Evolutionary conservation across 37 sponge, comb jelly and placozoan species (phyloP).

Genomic region (Bolinopsis microptera): DNA sequence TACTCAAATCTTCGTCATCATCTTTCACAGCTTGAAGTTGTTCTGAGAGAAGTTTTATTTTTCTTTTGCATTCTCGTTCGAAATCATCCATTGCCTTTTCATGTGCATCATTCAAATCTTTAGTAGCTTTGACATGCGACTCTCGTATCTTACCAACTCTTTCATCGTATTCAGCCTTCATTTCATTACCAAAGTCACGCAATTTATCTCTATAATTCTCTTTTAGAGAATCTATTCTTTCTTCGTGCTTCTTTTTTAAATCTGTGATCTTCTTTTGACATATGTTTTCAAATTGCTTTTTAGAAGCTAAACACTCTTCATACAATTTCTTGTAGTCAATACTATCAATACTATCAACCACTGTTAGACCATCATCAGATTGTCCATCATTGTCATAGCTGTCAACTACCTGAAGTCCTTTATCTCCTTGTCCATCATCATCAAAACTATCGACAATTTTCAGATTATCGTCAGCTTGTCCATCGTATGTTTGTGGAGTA

Average conservation of each 20-base stretch:
- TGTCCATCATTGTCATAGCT: not conserved
- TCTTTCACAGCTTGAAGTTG: not conserved
- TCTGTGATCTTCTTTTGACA: no score
- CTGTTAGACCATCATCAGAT: not conserved
- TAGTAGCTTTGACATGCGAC: not conserved
- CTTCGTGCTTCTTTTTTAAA: not conserved
- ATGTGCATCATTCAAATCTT: not conserved
- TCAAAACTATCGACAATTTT: not conserved
- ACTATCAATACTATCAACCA: not conserved
- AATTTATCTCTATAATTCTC: not conserved
- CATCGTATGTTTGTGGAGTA: no score
- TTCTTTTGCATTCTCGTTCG: not conserved
- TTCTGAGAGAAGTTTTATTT: not conserved
- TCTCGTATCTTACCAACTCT: not conserved
- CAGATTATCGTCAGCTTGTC: not conserved
- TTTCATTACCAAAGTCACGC: no score
- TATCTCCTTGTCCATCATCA: conserved; percentile 16
- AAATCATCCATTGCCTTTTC: not conserved
- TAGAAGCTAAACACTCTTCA: not conserved
- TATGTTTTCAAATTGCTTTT: no score
- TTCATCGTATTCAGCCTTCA: not conserved
- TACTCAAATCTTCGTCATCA: not conserved
- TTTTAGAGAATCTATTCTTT: not conserved
- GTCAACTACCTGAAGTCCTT: not conserved
- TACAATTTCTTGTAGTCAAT: not conserved